Evolutionary conservation across 2,797 vertebrate species (phyloP), one percentile per base, ranked within the genome.

Genomic region (Hydrocynus forskahlii): DNA sequence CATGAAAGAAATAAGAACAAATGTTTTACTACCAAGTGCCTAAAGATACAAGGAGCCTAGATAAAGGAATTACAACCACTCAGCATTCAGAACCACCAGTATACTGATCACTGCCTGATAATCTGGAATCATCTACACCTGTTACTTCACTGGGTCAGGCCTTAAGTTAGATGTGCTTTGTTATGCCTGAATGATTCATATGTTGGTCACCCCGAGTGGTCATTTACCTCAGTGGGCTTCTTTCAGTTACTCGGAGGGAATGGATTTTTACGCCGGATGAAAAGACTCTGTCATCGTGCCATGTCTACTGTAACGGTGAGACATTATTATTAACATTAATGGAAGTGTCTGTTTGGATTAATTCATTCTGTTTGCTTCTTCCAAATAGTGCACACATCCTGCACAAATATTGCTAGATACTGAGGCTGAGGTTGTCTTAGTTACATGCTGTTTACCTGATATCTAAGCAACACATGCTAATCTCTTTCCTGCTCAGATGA

Each of bases 221-320:
- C 16, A 5, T 29, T 43, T 23, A 4, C 17, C 4, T 40, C 25
- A 4, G n/a, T 9, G 0, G 64, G 52, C 80, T 23, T 17, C 16
- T 74, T 92, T 82, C 88, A 97, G 96, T 93, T 94, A 78, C 94
- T 95, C 62, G 96, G 96, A 86, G 96, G 96, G 81, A 95, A 97
- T 87, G 94, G 96, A 86, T 87, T 95, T 87, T 87, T 92, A 64
- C 95, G 95, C 35, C 90, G 93, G 78, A 84, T 95, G 86, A 96
- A 94, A 89, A 95, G 96, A 90, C 86, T 94, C 80, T 77, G 92
- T 66, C 96, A 94, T 90, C 95, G 96, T 88, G 92, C 92, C 70
- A 96, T 92, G 72, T 93, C 93, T 82, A 94, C 94, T 14, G 69
- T 96, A 77, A 90, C 94, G 87, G 96, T 96, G 89, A 94, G 6